Evolutionary conservation across 2,113 vertebrate species (phyloP).

Genomic region (Pelvicachromis taeniatus): DNA sequence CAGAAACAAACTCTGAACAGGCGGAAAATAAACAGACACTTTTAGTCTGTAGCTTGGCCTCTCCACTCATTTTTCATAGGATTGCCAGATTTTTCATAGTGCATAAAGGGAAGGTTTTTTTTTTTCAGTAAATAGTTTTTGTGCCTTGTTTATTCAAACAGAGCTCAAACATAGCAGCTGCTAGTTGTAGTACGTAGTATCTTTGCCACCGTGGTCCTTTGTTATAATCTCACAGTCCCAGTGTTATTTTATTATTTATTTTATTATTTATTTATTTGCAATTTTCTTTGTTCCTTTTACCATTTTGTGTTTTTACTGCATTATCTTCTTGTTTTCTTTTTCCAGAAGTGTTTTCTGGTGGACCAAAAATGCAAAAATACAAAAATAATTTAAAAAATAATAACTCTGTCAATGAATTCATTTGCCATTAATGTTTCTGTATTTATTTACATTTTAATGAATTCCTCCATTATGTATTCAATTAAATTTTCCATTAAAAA

Average conservation of each 20-base stretch:
- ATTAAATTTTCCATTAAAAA: not conserved
- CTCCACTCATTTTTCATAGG: not conserved
- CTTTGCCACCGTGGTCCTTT: not conserved
- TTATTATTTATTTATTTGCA: not conserved
- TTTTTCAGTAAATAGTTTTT: not conserved
- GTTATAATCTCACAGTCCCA: not conserved
- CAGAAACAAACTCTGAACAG: slow-evolving; percentile 37
- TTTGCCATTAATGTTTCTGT: not conserved
- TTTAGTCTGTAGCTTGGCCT: slow-evolving; percentile 3
- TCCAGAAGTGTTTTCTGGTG: not conserved
- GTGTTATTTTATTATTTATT: not conserved
- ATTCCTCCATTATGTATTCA: not conserved
- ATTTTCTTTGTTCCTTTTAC: not conserved
- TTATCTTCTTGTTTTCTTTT: not conserved
- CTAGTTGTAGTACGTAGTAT: not conserved
- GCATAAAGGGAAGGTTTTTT: not conserved
- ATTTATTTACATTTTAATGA: not conserved
- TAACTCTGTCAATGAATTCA: not conserved
- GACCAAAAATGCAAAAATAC: not conserved
- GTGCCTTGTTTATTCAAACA: not conserved
- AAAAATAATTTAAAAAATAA: not conserved
- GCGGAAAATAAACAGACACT: slow-evolving; percentile 45
- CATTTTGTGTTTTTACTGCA: not conserved
- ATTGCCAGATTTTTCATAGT: not conserved
- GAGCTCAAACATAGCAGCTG: not conserved